A percentile compares a stretch with the other conserved stretches of the same genome.
Evolutionary conservation across 2,113 vertebrate genomes (phyloP).

Genomic region (Gambusia affinis): DNA sequence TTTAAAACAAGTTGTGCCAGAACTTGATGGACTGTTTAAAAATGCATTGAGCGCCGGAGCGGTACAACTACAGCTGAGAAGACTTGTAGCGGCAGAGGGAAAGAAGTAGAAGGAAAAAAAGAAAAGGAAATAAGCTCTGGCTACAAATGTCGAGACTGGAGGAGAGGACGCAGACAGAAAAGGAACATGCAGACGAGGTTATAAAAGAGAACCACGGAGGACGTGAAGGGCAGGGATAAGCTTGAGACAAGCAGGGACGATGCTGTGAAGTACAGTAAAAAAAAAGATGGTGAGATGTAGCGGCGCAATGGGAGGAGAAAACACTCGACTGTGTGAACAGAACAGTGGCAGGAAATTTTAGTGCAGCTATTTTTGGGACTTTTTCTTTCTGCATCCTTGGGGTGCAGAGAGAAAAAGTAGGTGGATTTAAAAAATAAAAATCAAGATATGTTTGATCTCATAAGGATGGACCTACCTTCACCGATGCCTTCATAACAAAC

Average conservation of each 20-base stretch:
- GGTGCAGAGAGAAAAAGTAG: conserved; percentile 29
- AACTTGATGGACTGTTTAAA: conserved; percentile 81
- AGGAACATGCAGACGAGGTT: conserved; percentile 21
- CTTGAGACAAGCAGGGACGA: conserved; percentile 5
- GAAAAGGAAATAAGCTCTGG: conserved; percentile 17
- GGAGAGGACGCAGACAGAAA: conserved; percentile 43
- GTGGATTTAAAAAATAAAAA: conserved; percentile 15
- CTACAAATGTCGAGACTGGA: conserved; percentile 34
- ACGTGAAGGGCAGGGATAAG: neutral
- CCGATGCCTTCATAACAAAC: conserved; percentile 12
- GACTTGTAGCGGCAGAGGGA: conserved; percentile 31
- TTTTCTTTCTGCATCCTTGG: conserved; percentile 18
- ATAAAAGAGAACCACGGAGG: conserved; percentile 14
- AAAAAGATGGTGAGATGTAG: conserved; percentile 4
- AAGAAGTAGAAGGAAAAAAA: conserved; percentile 2
- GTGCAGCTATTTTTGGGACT: conserved; percentile 49
- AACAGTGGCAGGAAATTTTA: conserved; percentile 34
- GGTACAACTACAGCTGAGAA: conserved; percentile 56
- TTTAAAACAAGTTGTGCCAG: conserved; percentile 77
- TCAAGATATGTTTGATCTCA: conserved; percentile 36
- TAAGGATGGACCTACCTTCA: neutral
- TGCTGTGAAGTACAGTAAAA: conserved; percentile 7
- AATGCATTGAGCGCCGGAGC: conserved; percentile 73
- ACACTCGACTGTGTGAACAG: neutral
- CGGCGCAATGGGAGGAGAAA: neutral